A percentile compares a stretch with the other conserved stretches of the same genome.
Evolutionary conservation across 2,888 invertebrate species (phyloP).

Genomic region (Pocota personata): DNA sequence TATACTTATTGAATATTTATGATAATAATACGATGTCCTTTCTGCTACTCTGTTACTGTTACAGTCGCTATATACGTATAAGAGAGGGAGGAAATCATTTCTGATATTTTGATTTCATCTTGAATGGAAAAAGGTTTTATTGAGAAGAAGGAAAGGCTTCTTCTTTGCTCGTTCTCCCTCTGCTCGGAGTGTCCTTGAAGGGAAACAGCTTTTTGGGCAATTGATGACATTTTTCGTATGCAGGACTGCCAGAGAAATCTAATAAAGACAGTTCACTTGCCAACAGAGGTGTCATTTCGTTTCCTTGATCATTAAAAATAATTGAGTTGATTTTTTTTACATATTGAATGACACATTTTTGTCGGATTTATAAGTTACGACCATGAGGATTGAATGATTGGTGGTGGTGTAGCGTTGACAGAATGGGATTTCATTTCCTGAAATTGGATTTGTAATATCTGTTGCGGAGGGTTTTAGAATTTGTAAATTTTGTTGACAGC

Average conservation of each 20-base stretch:
- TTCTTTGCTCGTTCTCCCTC: not conserved
- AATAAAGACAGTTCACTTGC: conserved; percentile 49
- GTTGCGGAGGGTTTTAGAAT: not conserved
- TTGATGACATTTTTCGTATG: conserved; percentile 47
- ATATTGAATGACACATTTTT: conserved; percentile 26
- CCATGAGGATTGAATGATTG: conserved; percentile 21
- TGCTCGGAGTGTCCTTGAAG: conserved; percentile 3
- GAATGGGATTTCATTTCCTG: not conserved
- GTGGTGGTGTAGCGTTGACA: not conserved
- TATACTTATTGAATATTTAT: conserved; percentile 72
- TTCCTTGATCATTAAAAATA: conserved; percentile 64
- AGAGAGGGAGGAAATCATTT: conserved; percentile 24
- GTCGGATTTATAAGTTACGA: not conserved
- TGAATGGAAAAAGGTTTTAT: conserved; percentile 43
- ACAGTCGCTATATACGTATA: not conserved
- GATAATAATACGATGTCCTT: conserved; percentile 65
- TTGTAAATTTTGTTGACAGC: conserved; percentile 7
- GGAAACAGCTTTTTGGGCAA: conserved; percentile 45
- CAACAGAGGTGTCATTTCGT: conserved; percentile 44
- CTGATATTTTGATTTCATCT: conserved; percentile 67
- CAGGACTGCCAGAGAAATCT: conserved; percentile 42
- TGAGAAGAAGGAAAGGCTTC: not conserved
- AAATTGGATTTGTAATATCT: conserved; percentile 13
- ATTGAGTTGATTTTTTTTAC: conserved; percentile 43
- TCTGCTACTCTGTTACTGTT: conserved; percentile 24